phyloP scores from a whole-genome alignment of 1,140 invertebrate genomes.

The Drosophila suzukii region DNA sequence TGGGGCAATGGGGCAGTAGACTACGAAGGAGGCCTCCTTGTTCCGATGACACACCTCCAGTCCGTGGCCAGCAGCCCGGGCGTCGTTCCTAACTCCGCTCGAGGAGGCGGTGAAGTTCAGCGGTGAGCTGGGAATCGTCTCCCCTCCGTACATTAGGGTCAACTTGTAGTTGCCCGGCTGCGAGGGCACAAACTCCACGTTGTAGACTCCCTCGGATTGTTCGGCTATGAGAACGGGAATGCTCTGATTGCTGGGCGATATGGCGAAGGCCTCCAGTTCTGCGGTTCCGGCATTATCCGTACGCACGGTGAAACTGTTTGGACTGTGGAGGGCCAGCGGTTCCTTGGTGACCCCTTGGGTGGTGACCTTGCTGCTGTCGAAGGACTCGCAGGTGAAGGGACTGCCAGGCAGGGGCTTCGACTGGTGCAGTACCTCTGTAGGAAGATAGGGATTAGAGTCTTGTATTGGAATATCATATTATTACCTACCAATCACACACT shows the following conservation, averaged over 20 bases:
- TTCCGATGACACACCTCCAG: slow-evolving; percentile 89
- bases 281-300: slow-evolving; percentile 94
- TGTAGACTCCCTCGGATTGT: slow-evolving; percentile 89
- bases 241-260: slow-evolving; percentile 94
- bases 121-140: slow-evolving; percentile 87
- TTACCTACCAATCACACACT: slow-evolving; percentile 87
- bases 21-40: slow-evolving; percentile 90
- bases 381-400: slow-evolving; percentile 97
- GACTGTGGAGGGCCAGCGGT: slow-evolving; percentile 93
- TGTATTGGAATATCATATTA: too few species aligned
- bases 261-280: slow-evolving; percentile 94
- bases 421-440: slow-evolving; percentile 93
- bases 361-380: slow-evolving; percentile 93
- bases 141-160: slow-evolving; percentile 94
- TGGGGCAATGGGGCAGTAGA: slow-evolving; percentile 86
- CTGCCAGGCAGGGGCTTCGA: slow-evolving; percentile 96
- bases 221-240: slow-evolving; percentile 92
- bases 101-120: slow-evolving; percentile 85
- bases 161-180: slow-evolving; percentile 96
- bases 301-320: slow-evolving; percentile 94
- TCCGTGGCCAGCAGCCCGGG: slow-evolving; percentile 87
- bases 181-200: slow-evolving; percentile 94
- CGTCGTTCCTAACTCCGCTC: slow-evolving; percentile 83
- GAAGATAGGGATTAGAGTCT: not conserved
- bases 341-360: slow-evolving; percentile 90